Evolutionary conservation across 2,888 invertebrate genomes (phyloP).

Genomic region (Hirtodrosophila duncani): DNA sequence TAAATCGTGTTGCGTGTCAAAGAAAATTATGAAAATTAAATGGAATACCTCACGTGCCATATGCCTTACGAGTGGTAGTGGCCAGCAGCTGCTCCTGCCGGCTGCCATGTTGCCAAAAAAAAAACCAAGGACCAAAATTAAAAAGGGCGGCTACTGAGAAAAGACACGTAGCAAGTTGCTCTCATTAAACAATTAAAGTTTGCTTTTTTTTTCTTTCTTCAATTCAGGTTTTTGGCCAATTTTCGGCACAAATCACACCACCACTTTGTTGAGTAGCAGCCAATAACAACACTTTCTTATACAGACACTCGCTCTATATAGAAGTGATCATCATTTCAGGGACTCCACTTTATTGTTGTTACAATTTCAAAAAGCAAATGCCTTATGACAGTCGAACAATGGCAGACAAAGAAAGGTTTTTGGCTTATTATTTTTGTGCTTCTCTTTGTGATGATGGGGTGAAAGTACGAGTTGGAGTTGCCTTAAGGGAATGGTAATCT

Average conservation of each 20-base stretch:
- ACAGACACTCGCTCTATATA: slow-evolving; percentile 8
- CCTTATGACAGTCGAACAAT: slow-evolving; percentile 5
- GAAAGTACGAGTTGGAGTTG: no score
- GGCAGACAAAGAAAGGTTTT: background rate
- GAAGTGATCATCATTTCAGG: slow-evolving; percentile 19
- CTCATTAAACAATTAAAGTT: slow-evolving; percentile 61
- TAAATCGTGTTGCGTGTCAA: slow-evolving; percentile 48
- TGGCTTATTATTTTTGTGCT: no score
- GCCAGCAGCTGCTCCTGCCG: slow-evolving; percentile 44
- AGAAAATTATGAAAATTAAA: slow-evolving; percentile 55
- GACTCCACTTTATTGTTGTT: slow-evolving; percentile 3
- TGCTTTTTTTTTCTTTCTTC: slow-evolving; percentile 19
- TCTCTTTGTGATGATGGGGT: background rate
- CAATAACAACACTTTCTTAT: slow-evolving; percentile 19
- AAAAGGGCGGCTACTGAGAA: slow-evolving; percentile 22
- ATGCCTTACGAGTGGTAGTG: slow-evolving; percentile 35
- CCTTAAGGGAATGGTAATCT: background rate
- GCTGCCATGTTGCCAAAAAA: slow-evolving; percentile 35
- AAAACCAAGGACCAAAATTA: slow-evolving; percentile 8
- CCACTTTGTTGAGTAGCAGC: slow-evolving; percentile 26
- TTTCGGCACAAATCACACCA: slow-evolving; percentile 44
- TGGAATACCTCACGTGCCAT: slow-evolving; percentile 65
- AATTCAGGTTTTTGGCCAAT: slow-evolving; percentile 21
- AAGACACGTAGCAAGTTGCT: slow-evolving; percentile 1
- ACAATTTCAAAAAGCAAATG: background rate